Evolutionary conservation across 1,140 invertebrate genomes (phyloP).

Genomic region (Hycleus cichorii): DNA sequence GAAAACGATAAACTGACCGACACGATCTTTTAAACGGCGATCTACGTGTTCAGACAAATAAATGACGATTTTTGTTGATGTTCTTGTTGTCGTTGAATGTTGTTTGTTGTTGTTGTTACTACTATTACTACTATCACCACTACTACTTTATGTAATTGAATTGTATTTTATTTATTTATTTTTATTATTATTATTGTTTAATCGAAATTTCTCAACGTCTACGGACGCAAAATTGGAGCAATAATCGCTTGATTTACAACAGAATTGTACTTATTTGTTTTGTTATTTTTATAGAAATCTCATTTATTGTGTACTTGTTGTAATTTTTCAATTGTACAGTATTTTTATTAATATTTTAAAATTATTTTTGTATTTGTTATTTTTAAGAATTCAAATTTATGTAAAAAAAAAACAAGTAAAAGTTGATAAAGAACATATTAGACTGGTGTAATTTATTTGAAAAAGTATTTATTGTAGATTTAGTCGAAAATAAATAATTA

Average conservation of each 20-base stretch:
- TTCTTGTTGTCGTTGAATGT: background rate
- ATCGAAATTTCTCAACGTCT: no score
- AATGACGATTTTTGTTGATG: conserved; percentile 16
- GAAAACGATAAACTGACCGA: conserved; percentile 6
- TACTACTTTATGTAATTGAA: no score
- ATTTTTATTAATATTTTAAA: conserved; percentile 18
- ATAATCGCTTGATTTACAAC: no score
- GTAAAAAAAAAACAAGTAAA: conserved; percentile 1
- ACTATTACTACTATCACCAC: no score
- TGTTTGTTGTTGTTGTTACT: background rate
- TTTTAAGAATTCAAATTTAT: conserved; percentile 19
- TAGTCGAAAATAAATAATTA: no score
- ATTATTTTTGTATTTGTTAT: conserved; percentile 22
- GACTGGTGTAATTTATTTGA: conserved; percentile 20
- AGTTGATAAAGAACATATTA: background rate
- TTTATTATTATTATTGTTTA: no score
- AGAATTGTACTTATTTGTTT: conserved; percentile 6
- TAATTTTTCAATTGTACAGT: conserved; percentile 18
- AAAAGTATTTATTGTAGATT: conserved; percentile 17
- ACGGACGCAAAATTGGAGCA: no score
- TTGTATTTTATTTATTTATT: no score
- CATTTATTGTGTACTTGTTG: conserved; percentile 13
- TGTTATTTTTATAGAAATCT: conserved; percentile 2
- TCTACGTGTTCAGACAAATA: conserved; percentile 15
- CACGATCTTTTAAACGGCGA: conserved; percentile 12